Evolutionary conservation across 2,888 invertebrate species (phyloP).

Genomic region (Drosophila kanekoi): DNA sequence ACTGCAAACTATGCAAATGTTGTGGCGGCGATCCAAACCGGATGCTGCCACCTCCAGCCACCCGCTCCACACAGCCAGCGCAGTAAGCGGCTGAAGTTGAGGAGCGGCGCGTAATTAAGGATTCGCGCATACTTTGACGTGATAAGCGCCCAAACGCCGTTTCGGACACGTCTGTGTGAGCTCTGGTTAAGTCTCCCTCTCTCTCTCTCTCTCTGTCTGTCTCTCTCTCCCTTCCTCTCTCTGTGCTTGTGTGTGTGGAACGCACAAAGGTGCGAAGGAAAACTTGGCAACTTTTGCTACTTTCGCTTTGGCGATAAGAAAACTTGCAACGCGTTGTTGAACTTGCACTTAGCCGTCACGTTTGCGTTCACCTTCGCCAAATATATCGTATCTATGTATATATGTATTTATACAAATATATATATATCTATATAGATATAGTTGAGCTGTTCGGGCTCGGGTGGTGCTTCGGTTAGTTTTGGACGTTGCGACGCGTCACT

Average conservation of each 20-base stretch:
- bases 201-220: background rate
- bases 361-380: conserved; percentile 37
- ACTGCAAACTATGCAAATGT: conserved; percentile 53
- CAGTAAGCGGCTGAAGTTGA: conserved; percentile 17
- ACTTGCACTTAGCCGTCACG: conserved; percentile 70
- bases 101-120: conserved; percentile 57
- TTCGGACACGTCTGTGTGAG: conserved; percentile 62
- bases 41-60: background rate
- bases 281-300: conserved; percentile 53
- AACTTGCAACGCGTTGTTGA: conserved; percentile 70
- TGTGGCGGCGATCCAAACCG: conserved; percentile 45
- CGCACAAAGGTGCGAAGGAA: conserved; percentile 43
- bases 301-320: conserved; percentile 61
- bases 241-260: conserved; percentile 16
- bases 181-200: background rate
- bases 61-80: background rate
- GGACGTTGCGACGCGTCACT: conserved; percentile 36
- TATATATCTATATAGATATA: conserved; percentile 4
- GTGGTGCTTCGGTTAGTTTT: background rate
- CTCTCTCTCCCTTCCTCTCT: background rate
- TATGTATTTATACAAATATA: background rate
- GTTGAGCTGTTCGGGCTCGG: background rate
- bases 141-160: conserved; percentile 52
- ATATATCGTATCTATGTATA: conserved; percentile 12
- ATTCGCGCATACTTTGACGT: conserved; percentile 53